Percentiles rank a stretch among this genome's conserved stretches.
These are phyloP conservation scores for Melanotus villosus DNA, from an alignment of 2,888 invertebrate genomes.

Conservation along the genomic window DNA sequence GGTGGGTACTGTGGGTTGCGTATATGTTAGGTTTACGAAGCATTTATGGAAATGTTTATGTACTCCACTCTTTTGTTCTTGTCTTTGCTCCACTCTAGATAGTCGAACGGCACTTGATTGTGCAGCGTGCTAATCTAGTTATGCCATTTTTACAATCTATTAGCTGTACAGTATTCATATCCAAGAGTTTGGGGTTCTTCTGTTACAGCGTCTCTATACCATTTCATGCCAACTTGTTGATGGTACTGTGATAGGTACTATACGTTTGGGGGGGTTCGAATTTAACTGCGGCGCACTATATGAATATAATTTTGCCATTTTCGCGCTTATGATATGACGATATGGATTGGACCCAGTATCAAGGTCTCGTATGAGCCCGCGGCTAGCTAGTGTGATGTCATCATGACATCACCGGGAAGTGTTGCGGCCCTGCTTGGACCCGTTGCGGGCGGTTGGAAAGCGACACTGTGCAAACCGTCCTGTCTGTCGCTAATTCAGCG, in stretches of 20 bases:
- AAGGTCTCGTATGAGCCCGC: conserved; percentile 65
- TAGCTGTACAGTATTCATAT: no score
- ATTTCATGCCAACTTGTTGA: no score
- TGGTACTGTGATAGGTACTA: no score
- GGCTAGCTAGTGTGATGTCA: conserved; percentile 70
- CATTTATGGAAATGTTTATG: neutral
- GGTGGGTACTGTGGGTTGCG: conserved; percentile 17
- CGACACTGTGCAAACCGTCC: conserved; percentile 40
- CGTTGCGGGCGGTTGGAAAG: conserved; percentile 42
- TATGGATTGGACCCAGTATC: conserved; percentile 53
- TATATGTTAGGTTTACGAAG: neutral
- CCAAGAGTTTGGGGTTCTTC: no score
- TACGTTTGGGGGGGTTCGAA: no score
- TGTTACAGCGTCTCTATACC: no score
- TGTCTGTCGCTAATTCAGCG: conserved; percentile 58
- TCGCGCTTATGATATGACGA: conserved; percentile 35
- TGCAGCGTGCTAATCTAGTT: no score
- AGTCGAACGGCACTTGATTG: no score
- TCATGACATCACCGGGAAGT: conserved; percentile 70
- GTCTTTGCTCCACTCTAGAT: no score
- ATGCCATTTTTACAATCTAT: no score
- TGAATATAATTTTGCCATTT: conserved; percentile 31
- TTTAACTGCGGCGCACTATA: neutral
- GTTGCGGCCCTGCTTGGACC: conserved; percentile 59
- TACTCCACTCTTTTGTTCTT: no score